A percentile compares a stretch with the other conserved stretches of the same genome.
Conservation (phyloP, 2,797 vertebrate species). For the Melanotaenia boesemani region DNA sequence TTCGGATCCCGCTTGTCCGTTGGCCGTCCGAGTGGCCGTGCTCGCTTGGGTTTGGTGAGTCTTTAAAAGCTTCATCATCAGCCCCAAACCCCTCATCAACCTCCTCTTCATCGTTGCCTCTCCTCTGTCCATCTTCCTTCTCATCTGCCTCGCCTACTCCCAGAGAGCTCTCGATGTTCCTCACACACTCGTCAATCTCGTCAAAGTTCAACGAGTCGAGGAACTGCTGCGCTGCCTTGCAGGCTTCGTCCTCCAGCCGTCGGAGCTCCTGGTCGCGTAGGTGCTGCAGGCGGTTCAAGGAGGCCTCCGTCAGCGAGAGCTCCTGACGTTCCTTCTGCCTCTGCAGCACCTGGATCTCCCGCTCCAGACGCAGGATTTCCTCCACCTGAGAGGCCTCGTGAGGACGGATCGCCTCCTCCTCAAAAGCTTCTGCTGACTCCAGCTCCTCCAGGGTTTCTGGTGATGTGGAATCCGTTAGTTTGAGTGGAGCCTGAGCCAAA, state of each 20-base stretch:
- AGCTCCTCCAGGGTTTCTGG: neutral
- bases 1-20: constrained; percentile 95
- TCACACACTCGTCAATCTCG: constrained; percentile 97
- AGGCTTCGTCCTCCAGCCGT: constrained; percentile 93
- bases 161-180: constrained; percentile 92
- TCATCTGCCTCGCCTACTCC: constrained; percentile 69
- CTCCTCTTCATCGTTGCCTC: constrained; percentile 86
- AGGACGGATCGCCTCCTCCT: constrained; percentile 72
- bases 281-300: constrained; percentile 88
- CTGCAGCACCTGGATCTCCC: constrained; percentile 91
- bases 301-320: constrained; percentile 90
- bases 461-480: neutral
- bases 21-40: constrained; percentile 94
- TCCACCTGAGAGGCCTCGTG: constrained; percentile 93
- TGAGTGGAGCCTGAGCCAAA: neutral
- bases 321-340: constrained; percentile 94
- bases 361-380: constrained; percentile 94
- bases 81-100: constrained; percentile 96
- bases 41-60: constrained; percentile 96
- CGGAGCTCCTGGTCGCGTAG: constrained; percentile 92
- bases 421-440: neutral
- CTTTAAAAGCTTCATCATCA: constrained; percentile 94
- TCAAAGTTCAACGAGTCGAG: constrained; percentile 96
- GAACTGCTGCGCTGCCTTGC: constrained; percentile 95
- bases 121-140: constrained; percentile 43